A percentile compares a stretch with the other conserved stretches of the same genome.
Conservation (phyloP, 1,140 invertebrate genomes). For the Polypedilum vanderplanki region DNA sequence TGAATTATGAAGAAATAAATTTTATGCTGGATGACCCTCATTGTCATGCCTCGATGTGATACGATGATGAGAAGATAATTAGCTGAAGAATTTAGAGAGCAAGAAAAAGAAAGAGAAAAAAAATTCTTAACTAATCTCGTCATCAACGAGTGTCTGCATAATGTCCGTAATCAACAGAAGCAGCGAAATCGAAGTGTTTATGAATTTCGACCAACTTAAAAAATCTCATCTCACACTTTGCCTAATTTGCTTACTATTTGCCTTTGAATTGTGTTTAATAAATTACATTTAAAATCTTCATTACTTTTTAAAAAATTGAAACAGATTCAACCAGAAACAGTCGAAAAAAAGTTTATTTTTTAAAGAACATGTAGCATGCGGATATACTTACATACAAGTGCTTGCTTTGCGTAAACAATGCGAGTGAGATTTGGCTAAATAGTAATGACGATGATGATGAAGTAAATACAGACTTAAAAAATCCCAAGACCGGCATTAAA, state of each 20-base stretch:
- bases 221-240: not conserved
- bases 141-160: not conserved
- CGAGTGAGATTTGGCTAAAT: not conserved
- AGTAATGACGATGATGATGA: not conserved
- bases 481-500: conserved; percentile 22
- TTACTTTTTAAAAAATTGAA: not conserved
- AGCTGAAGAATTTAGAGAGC: too few relatives aligned
- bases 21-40: too few relatives aligned
- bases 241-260: conserved; percentile 18
- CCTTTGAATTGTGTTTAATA: conserved; percentile 15
- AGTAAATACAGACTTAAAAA: not conserved
- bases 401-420: conserved; percentile 11
- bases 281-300: conserved; percentile 16
- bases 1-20: too few relatives aligned
- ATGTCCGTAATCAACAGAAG: not conserved
- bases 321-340: not conserved
- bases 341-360: not conserved
- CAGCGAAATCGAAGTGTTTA: not conserved
- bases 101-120: too few relatives aligned
- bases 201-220: not conserved
- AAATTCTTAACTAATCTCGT: not conserved
- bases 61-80: too few relatives aligned
- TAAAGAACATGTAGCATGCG: not conserved
- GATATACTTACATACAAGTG: conserved; percentile 17
- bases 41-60: too few relatives aligned